phyloP scores from a whole-genome alignment of 1,140 invertebrate genomes.

The Drosophila sp. region DNA sequence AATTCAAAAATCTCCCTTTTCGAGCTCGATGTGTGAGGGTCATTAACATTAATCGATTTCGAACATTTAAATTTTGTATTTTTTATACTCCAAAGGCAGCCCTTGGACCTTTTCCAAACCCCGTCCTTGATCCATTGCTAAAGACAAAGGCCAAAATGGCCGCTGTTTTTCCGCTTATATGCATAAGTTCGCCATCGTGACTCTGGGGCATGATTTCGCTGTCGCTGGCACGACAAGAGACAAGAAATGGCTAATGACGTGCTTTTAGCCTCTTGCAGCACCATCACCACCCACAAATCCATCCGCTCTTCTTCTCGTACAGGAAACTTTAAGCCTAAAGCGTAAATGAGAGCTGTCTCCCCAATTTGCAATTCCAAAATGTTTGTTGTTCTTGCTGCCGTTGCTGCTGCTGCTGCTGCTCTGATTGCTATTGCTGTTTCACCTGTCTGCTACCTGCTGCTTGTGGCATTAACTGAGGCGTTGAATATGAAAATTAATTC shows the following conservation, averaged over 20 bases:
- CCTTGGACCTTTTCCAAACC: neutral
- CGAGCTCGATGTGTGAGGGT: no score
- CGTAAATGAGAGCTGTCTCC: conserved; percentile 5
- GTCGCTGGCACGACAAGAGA: conserved; percentile 23
- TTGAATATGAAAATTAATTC: conserved; percentile 47
- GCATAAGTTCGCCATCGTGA: conserved; percentile 14
- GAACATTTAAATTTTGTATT: neutral
- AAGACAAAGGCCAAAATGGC: conserved; percentile 26
- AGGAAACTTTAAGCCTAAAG: conserved; percentile 1
- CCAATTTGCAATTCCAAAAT: conserved; percentile 4
- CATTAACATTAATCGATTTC: no score
- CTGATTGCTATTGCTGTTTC: conserved; percentile 20
- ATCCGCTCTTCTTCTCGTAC: neutral
- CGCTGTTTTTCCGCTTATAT: conserved; percentile 8
- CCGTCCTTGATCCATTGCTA: neutral
- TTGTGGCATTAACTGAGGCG: conserved; percentile 24
- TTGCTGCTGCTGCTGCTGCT: conserved; percentile 5
- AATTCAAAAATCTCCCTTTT: no score
- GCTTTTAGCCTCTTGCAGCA: neutral
- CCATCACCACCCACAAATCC: neutral
- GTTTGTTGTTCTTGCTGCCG: conserved; percentile 10
- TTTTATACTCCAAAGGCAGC: neutral
- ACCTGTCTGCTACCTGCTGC: conserved; percentile 13
- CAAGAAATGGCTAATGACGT: conserved; percentile 2
- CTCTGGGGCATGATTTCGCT: conserved; percentile 49